Conservation (phyloP, 1,140 invertebrate species). For the Phthorimaea operculella region DNA sequence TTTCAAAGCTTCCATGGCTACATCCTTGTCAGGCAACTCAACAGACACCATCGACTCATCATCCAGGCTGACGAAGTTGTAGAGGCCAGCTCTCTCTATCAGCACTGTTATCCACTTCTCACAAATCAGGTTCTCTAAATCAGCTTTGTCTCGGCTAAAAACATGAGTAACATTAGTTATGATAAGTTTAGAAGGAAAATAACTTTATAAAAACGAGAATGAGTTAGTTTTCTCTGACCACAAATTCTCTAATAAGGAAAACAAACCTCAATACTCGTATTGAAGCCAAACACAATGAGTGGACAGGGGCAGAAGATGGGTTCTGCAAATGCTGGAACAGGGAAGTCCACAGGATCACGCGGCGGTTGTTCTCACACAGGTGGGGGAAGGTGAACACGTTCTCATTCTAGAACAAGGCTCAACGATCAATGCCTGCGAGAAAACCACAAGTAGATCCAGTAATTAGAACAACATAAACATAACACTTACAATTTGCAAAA, state of each 20-base stretch:
- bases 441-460: constrained; percentile 1
- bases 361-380: constrained; percentile 41
- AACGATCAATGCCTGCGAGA: neutral
- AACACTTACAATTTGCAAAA: constrained; percentile 40
- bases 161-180: neutral
- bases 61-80: constrained; percentile 45
- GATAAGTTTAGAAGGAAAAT: too few relatives aligned
- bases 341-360: constrained; percentile 54
- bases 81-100: constrained; percentile 73
- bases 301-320: constrained; percentile 34
- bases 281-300: constrained; percentile 45
- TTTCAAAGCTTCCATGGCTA: constrained; percentile 83
- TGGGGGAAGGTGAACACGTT: constrained; percentile 49
- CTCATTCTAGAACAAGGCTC: constrained; percentile 50
- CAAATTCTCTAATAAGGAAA: too few relatives aligned
- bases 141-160: constrained; percentile 80
- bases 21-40: constrained; percentile 43
- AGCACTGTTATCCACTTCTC: constrained; percentile 74
- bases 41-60: constrained; percentile 34
- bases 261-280: constrained; percentile 57
- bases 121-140: constrained; percentile 76
- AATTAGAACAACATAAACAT: neutral
- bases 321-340: constrained; percentile 56
- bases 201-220: too few relatives aligned
- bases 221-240: too few relatives aligned